These are phyloP conservation scores for Nemoura dubitans DNA, from an alignment of 2,888 invertebrate species.

Conservation along the genomic window DNA sequence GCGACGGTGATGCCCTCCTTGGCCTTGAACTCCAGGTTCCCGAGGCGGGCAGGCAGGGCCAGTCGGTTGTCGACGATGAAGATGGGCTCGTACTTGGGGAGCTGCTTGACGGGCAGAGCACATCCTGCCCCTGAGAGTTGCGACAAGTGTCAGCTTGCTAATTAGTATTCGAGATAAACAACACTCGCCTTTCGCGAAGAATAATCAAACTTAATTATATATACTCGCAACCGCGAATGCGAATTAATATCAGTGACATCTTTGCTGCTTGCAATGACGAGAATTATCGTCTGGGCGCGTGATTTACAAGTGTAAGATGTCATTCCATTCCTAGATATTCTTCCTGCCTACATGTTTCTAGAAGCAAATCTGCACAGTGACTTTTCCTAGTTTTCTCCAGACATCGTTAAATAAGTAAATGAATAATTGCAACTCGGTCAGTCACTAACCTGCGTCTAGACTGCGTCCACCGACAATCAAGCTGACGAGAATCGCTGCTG, in stretches of 20 bases:
- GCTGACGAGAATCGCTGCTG: background rate
- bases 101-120: conserved; percentile 20
- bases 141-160: background rate
- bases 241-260: no score
- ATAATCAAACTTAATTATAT: background rate
- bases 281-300: no score
- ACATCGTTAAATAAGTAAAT: no score
- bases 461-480: background rate
- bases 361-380: no score
- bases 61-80: conserved; percentile 14
- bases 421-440: no score
- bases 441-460: background rate
- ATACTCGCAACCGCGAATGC: no score
- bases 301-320: no score
- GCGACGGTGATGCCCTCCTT: conserved; percentile 15
- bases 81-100: conserved; percentile 34
- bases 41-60: conserved; percentile 15
- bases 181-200: background rate
- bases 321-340: no score
- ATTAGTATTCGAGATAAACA: background rate
- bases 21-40: background rate
- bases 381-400: no score
- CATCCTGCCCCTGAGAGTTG: background rate
- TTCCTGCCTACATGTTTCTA: no score
- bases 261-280: no score